Evolutionary conservation across 2,113 vertebrate species (phyloP).

Genomic region (Ailuropoda melanoleuca): DNA sequence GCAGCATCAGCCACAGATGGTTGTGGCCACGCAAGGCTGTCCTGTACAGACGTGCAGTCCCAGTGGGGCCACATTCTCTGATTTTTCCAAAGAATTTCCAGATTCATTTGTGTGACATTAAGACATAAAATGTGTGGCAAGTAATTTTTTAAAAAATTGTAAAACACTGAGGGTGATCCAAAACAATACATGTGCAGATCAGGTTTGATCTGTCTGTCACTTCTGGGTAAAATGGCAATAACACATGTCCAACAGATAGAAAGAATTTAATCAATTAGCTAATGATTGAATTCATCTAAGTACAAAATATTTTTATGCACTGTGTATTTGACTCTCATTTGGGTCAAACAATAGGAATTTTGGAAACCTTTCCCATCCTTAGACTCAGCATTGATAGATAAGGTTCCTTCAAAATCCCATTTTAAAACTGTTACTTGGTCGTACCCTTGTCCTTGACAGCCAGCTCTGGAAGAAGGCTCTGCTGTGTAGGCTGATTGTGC

Average conservation of each 20-base stretch:
- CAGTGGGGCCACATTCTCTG: background rate
- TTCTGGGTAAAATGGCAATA: background rate
- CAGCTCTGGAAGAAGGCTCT: background rate
- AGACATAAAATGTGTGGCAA: background rate
- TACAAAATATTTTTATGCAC: background rate
- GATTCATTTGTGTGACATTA: background rate
- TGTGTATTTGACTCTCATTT: background rate
- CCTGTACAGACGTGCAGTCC: background rate
- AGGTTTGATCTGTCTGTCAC: background rate
- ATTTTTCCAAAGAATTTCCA: background rate
- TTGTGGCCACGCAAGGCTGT: rapidly evolving
- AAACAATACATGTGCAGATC: background rate
- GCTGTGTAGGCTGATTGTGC: background rate
- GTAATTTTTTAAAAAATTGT: background rate
- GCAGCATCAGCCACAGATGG: rapidly evolving
- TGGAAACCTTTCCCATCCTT: background rate
- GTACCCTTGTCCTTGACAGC: background rate
- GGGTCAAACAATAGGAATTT: background rate
- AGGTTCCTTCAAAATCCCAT: background rate
- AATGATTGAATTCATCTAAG: background rate
- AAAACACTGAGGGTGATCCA: background rate
- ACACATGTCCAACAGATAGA: background rate
- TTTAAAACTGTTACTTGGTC: background rate
- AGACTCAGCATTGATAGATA: background rate
- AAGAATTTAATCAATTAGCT: background rate